Conservation (phyloP, 2,113 vertebrate species). For the Macroglossus sobrinus region DNA sequence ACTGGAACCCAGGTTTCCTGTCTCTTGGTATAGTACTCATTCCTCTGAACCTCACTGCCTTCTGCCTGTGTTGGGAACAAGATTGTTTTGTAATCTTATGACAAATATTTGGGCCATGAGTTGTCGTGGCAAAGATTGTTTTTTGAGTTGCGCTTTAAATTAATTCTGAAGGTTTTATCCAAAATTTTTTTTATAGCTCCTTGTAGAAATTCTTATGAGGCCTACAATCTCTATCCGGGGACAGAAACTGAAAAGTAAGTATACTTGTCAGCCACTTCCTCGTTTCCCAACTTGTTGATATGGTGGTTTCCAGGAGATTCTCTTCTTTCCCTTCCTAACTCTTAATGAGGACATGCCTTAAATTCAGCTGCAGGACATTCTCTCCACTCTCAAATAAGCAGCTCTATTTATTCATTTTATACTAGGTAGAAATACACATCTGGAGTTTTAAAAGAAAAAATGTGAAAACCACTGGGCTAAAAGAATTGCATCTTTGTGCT, state of each 20-base stretch:
- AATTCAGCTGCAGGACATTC: background rate
- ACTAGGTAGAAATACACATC: background rate
- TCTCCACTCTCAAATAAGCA: background rate
- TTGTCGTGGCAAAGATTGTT: slow-evolving; percentile 5
- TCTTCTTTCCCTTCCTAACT: background rate
- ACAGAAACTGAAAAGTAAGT: slow-evolving; percentile 95
- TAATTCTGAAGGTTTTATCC: slow-evolving; percentile 60
- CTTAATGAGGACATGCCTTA: background rate
- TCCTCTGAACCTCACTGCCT: background rate
- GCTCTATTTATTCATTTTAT: background rate
- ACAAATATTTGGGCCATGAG: background rate
- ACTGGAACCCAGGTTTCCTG: background rate
- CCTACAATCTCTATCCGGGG: slow-evolving; percentile 96
- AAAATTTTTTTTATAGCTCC: slow-evolving; percentile 84
- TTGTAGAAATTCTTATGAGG: slow-evolving; percentile 98
- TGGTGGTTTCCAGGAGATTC: background rate
- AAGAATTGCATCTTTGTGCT: background rate
- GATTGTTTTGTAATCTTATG: background rate
- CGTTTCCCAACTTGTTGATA: background rate
- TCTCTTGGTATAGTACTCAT: background rate
- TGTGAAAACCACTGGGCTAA: background rate
- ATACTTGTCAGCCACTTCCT: background rate
- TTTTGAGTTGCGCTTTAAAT: slow-evolving; percentile 52
- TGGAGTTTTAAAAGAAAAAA: slow-evolving; percentile 18
- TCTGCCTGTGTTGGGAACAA: background rate